A percentile compares a stretch with the other conserved stretches of the same genome.
These are phyloP conservation scores for Crax fasciolata DNA, from an alignment of 2,797 vertebrate genomes.

Conservation along the genomic window DNA sequence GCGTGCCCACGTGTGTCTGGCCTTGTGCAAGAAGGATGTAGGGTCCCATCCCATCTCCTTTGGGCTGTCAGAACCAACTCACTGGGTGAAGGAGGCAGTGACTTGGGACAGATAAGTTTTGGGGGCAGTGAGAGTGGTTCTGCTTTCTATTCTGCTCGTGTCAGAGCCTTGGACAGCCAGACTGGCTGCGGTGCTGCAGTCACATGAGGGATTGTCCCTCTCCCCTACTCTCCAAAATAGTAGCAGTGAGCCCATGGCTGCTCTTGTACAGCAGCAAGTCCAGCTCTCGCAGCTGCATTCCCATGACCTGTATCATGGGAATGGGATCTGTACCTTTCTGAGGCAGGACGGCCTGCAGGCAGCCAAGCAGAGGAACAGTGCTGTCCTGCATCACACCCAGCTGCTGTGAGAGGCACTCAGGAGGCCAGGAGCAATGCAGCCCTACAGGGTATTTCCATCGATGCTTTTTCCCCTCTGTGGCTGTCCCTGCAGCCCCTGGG, in stretches of 20 bases:
- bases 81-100: fast-evolving
- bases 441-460: slow-evolving; percentile 22
- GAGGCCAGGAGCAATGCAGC: neutral
- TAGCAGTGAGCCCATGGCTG: neutral
- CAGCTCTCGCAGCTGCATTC: neutral
- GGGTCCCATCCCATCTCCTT: fast-evolving
- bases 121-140: neutral
- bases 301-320: neutral
- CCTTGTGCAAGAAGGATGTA: neutral
- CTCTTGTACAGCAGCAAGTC: neutral
- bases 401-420: neutral
- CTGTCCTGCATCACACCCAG: fast-evolving
- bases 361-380: neutral
- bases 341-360: neutral
- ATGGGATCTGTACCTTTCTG: neutral
- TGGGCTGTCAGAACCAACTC: neutral
- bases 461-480: neutral
- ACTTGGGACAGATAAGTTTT: neutral
- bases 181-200: neutral
- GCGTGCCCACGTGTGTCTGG: neutral
- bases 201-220: neutral
- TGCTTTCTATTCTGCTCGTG: neutral
- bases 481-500: slow-evolving; percentile 12
- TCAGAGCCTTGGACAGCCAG: neutral
- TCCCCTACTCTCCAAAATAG: neutral